These are phyloP conservation scores for Porites divaricata DNA, from an alignment of 92 coral and sea anemone species.

Conservation along the genomic window DNA sequence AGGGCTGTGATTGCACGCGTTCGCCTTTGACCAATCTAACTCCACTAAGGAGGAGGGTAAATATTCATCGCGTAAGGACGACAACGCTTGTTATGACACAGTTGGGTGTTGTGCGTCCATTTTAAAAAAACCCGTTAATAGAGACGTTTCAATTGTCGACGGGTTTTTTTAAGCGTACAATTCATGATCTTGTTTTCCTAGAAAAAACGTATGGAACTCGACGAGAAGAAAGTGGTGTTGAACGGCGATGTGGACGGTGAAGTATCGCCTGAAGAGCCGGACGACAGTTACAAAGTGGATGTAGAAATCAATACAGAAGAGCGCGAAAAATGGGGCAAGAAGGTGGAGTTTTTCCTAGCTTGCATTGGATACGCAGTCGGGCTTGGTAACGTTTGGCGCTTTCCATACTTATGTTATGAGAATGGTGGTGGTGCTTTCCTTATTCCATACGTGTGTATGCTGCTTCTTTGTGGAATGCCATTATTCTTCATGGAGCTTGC, in stretches of 20 bases:
- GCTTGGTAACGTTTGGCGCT: slow-evolving; percentile 97
- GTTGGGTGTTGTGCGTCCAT: slow-evolving; percentile 49
- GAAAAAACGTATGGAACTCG: slow-evolving; percentile 44
- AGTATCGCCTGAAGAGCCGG: slow-evolving; percentile 35
- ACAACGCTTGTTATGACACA: slow-evolving; percentile 33
- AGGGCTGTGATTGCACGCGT: slow-evolving; percentile 30
- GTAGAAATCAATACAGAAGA: slow-evolving; percentile 73
- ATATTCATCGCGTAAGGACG: slow-evolving; percentile 40
- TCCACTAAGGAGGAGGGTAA: slow-evolving; percentile 14
- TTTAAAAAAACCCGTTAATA: background rate
- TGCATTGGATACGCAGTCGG: slow-evolving; percentile 99
- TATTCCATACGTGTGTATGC: slow-evolving; percentile 90
- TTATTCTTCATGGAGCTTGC: slow-evolving; percentile 99
- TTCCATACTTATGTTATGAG: slow-evolving; percentile 93
- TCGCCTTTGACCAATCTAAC: slow-evolving; percentile 34
- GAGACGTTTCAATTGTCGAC: background rate
- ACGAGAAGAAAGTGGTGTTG: slow-evolving; percentile 73
- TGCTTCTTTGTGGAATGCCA: slow-evolving; percentile 97
- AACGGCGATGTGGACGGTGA: slow-evolving; percentile 73
- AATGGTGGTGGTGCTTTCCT: slow-evolving; percentile 99
- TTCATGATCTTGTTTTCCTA: slow-evolving; percentile 36
- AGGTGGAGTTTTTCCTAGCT: slow-evolving; percentile 95
- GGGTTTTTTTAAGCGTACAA: slow-evolving; percentile 7
- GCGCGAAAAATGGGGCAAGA: slow-evolving; percentile 96
- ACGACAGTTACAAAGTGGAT: slow-evolving; percentile 57